Base-by-base conservation (phyloP, 2,797 vertebrate genomes). In the Anas capensis region DNA sequence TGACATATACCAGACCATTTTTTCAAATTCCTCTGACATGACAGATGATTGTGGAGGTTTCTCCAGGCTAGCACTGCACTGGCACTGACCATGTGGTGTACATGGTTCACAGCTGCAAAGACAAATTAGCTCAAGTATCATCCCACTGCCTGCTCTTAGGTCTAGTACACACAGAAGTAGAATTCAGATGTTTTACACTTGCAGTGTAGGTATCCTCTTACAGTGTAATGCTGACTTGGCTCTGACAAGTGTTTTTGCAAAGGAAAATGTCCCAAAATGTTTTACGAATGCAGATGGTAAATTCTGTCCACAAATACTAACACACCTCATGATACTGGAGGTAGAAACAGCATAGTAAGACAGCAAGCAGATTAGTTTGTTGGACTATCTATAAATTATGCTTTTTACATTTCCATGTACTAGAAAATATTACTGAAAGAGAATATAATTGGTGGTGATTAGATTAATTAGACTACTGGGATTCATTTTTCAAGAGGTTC, bases 401-500 rank as follows among this genome's bases (percentile, higher is more conserved):
- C 24, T 42, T 86, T 36, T 83, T 68, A 6, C 34, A 57, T 71
- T 72, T 94, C 51, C 42, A 11, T 86, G 36, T 72, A 84, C 51
- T 70, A 70, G 82, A 82, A 86, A 83, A 81, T 70, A 62, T 27
- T 60, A 48, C 21, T 57, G 71, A 42, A 1, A 4, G 40, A 79
- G 23, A 86, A 82, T 19, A 72, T 51, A 75, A 72, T 82, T 86
- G 84, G 12, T 76, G 14, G 31, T 80, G 10, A 83, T 87, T 76
- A 78, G 46, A 58, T 64, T 75, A 91, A 86, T 93, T 88, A 78
- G 31, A 68, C 26, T 61, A 31, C 57, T 83, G 34, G 21, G 68
- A 93, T 72, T 90, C 16, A 88, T 90, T 88, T 91, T 91, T 82
- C 66, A 86, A 76, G 54, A 71, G 31, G 46, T n/a, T 76, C 23